Percentiles rank a stretch among this genome's conserved stretches.
These are phyloP conservation scores for Spilogale gracilis DNA, from an alignment of 2,113 vertebrate species.

Conservation along the genomic window DNA sequence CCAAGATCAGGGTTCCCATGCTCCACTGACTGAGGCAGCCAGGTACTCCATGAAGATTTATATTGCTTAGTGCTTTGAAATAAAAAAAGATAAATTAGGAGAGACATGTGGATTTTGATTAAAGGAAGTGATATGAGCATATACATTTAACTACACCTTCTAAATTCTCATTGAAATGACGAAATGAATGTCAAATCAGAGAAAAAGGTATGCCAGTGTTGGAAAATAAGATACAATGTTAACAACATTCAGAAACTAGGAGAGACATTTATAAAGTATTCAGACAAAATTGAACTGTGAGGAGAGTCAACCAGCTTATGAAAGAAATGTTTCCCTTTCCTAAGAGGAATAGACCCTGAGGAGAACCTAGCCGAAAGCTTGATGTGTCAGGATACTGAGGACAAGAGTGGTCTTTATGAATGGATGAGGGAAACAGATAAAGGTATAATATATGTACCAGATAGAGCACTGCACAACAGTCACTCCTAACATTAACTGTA, in stretches of 20 bases:
- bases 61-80: constrained; percentile 56
- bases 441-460: neutral
- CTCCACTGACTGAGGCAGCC: neutral
- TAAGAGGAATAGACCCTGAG: neutral
- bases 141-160: neutral
- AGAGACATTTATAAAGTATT: neutral
- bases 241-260: neutral
- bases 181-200: constrained; percentile 34
- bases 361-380: neutral
- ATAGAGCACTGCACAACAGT: neutral
- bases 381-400: neutral
- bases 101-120: constrained; percentile 35
- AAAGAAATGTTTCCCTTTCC: neutral
- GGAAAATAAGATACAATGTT: neutral
- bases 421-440: neutral
- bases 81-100: constrained; percentile 1
- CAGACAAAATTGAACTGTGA: neutral
- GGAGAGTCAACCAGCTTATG: neutral
- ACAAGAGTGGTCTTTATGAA: neutral
- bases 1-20: neutral
- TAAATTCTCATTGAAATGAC: constrained; percentile 51
- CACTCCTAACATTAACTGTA: neutral
- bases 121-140: constrained; percentile 33
- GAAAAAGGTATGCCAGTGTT: neutral
- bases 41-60: neutral